Percentiles rank a stretch among this genome's conserved stretches.
phyloP scores from a whole-genome alignment of 2,797 vertebrate species.

The Acanthurus leucopareius region DNA sequence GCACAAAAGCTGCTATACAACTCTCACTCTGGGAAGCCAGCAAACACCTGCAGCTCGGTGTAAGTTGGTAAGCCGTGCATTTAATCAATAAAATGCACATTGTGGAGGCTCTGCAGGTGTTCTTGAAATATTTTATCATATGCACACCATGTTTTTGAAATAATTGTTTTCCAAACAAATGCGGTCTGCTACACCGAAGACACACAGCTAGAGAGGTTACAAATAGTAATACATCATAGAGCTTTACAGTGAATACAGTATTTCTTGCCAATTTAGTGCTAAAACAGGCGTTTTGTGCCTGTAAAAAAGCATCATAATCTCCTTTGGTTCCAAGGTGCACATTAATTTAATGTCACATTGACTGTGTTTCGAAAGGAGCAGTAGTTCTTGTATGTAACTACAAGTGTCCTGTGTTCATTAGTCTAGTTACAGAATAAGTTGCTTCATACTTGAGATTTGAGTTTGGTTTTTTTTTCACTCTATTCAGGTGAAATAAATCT shows the following conservation, averaged over 20 bases:
- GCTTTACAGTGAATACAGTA: not conserved
- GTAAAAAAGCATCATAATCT: not conserved
- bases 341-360: conserved; percentile 2
- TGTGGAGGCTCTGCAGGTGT: conserved; percentile 12
- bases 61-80: not conserved
- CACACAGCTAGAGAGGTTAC: not conserved
- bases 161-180: conserved; percentile 1
- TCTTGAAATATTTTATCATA: not conserved
- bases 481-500: conserved; percentile 15
- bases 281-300: not conserved
- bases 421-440: not conserved
- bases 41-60: not conserved
- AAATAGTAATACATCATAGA: not conserved
- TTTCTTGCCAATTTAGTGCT: not conserved
- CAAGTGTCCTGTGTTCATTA: not conserved
- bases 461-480: not conserved
- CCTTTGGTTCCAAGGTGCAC: not conserved
- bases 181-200: not conserved
- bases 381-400: not conserved
- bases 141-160: not conserved
- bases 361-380: not conserved
- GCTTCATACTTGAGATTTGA: not conserved
- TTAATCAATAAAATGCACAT: not conserved
- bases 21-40: not conserved
- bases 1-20: no score